phyloP scores from a whole-genome alignment of 2,797 vertebrate species.

The Anniella stebbinsi region DNA sequence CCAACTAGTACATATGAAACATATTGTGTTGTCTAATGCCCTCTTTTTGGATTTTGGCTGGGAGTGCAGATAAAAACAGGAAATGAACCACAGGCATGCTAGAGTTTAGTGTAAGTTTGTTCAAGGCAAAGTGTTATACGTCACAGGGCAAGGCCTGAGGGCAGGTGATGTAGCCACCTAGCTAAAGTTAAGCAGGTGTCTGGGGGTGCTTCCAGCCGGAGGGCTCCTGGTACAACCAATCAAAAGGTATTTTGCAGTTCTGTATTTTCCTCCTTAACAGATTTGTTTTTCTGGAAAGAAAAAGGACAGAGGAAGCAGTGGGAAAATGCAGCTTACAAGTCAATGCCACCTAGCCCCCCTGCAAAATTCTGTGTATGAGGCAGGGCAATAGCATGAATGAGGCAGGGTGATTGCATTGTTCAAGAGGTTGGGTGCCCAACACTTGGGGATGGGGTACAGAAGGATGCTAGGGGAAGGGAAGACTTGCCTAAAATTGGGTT shows the following conservation, averaged over 20 bases:
- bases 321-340: too few relatives aligned
- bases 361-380: neutral
- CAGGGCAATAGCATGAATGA: neutral
- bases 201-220: too few relatives aligned
- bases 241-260: too few relatives aligned
- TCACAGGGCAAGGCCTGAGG: neutral
- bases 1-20: slow-evolving; percentile 38
- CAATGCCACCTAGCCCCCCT: neutral
- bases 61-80: slow-evolving; percentile 48
- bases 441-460: neutral
- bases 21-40: slow-evolving; percentile 41
- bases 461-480: neutral
- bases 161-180: neutral
- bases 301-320: too few relatives aligned
- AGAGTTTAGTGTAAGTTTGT: slow-evolving; percentile 20
- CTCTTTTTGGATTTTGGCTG: slow-evolving; percentile 50
- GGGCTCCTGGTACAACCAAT: too few relatives aligned
- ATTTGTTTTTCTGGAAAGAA: too few relatives aligned
- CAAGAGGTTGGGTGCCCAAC: neutral
- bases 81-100: slow-evolving; percentile 28
- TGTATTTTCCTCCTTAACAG: too few relatives aligned
- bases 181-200: neutral
- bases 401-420: neutral
- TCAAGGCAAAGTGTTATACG: slow-evolving; percentile 26
- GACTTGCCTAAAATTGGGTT: neutral